Evolutionary conservation across 2,797 vertebrate genomes (phyloP).

Genomic region (Lithobates pipiens): DNA sequence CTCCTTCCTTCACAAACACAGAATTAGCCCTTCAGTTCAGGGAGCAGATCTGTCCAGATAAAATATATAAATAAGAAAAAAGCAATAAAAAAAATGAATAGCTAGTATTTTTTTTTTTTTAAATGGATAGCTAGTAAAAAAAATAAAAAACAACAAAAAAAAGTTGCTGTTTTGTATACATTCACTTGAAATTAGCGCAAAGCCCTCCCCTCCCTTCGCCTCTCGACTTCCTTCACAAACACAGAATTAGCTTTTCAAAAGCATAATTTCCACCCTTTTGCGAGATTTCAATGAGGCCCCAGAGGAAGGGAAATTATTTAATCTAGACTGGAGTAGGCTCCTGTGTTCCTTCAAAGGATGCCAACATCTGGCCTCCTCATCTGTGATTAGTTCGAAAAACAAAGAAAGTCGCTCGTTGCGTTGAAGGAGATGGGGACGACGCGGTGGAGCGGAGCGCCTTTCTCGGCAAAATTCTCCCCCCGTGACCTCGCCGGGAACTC

Average conservation of each 20-base stretch:
- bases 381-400: conserved; percentile 62
- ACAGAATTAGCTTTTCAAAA: conserved; percentile 58
- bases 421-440: conserved; percentile 45
- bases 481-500: conserved; percentile 33
- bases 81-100: neutral
- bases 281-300: conserved; percentile 57
- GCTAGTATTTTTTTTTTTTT: too few relatives aligned
- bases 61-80: too few relatives aligned
- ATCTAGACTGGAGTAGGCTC: conserved; percentile 50
- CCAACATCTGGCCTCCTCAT: conserved; percentile 59
- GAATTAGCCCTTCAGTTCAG: conserved; percentile 14
- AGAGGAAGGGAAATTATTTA: conserved; percentile 56
- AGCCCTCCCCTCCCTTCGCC: neutral
- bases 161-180: conserved; percentile 48
- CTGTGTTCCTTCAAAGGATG: conserved; percentile 45
- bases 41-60: conserved; percentile 4
- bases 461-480: neutral
- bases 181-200: conserved; percentile 14
- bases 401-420: conserved; percentile 59
- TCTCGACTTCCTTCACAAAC: conserved; percentile 44
- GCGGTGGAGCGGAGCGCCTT: conserved; percentile 12
- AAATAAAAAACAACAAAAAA: neutral
- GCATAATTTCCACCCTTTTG: conserved; percentile 56
- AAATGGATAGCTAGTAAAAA: neutral
- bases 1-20: too few relatives aligned